These are phyloP conservation scores for Percopsis omiscomaycus DNA, from an alignment of 2,797 vertebrate species.

Conservation along the genomic window DNA sequence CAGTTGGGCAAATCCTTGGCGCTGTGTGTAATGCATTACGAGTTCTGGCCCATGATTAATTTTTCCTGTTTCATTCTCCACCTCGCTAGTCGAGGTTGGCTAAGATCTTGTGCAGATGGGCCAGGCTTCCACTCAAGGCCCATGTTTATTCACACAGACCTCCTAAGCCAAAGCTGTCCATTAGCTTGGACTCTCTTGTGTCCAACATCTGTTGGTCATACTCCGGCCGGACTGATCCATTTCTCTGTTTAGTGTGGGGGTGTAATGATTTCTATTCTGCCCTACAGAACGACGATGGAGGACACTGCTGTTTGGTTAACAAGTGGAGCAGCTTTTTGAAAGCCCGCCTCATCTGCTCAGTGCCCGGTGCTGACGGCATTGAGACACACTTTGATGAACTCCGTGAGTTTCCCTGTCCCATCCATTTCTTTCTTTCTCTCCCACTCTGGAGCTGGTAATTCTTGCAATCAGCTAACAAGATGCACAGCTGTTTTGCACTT, in stretches of 20 bases:
- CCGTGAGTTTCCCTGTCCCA: constrained; percentile 77
- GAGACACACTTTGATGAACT: constrained; percentile 98
- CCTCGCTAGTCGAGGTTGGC: constrained; percentile 63
- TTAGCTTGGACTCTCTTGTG: constrained; percentile 35
- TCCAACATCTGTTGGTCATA: constrained; percentile 52
- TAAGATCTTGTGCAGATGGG: constrained; percentile 61
- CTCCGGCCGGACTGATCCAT: constrained; percentile 10
- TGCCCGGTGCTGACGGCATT: constrained; percentile 90
- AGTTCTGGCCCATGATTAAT: constrained; percentile 48
- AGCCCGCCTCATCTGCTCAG: constrained; percentile 95
- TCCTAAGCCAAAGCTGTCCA: constrained; percentile 40
- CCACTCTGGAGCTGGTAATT: neutral
- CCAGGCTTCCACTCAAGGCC: constrained; percentile 54
- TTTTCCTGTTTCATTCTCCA: constrained; percentile 41
- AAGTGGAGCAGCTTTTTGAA: constrained; percentile 99
- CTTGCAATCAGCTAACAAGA: constrained; percentile 19
- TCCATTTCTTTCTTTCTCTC: neutral
- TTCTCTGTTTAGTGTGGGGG: neutral
- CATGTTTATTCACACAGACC: constrained; percentile 60
- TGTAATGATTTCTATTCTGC: constrained; percentile 27
- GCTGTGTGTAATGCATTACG: constrained; percentile 24
- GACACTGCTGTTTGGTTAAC: constrained; percentile 97
- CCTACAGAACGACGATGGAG: constrained; percentile 92
- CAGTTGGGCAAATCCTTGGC: constrained; percentile 33
- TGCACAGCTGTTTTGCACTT: neutral